These are phyloP conservation scores for Athrips mouffetella DNA, from an alignment of 2,888 invertebrate genomes.

Conservation along the genomic window DNA sequence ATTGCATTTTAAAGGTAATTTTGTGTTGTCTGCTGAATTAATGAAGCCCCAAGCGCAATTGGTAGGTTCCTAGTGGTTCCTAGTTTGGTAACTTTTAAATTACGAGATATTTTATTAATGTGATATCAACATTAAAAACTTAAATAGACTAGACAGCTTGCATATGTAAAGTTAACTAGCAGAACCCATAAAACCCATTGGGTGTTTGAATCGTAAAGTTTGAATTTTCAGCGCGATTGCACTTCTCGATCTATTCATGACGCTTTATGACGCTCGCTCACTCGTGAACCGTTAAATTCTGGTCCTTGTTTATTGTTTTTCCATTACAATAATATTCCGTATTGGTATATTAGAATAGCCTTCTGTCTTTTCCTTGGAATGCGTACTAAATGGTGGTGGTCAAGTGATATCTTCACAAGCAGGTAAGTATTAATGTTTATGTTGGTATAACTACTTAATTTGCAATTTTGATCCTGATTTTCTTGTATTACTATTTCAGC, in stretches of 20 bases:
- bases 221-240: slow-evolving; percentile 50
- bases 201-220: slow-evolving; percentile 51
- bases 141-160: neutral
- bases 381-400: neutral
- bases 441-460: too few species aligned
- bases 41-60: too few species aligned
- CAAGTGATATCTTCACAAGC: too few species aligned
- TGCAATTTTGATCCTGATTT: too few species aligned
- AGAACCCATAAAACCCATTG: slow-evolving; percentile 47
- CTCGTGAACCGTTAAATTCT: slow-evolving; percentile 36
- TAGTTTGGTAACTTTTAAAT: too few species aligned
- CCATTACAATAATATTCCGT: slow-evolving; percentile 6
- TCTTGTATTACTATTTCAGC: too few species aligned
- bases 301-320: slow-evolving; percentile 40
- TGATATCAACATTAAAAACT: too few species aligned
- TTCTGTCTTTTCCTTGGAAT: neutral
- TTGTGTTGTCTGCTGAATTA: too few species aligned
- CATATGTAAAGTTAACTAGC: slow-evolving; percentile 32
- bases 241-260: slow-evolving; percentile 48
- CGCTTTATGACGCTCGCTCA: slow-evolving; percentile 42
- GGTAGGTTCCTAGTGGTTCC: too few species aligned
- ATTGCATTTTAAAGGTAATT: too few species aligned
- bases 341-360: slow-evolving; percentile 13
- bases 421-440: neutral
- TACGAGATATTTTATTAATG: too few species aligned